Base-by-base conservation (phyloP, 2,797 vertebrate species). In the Sparus aurata region DNA sequence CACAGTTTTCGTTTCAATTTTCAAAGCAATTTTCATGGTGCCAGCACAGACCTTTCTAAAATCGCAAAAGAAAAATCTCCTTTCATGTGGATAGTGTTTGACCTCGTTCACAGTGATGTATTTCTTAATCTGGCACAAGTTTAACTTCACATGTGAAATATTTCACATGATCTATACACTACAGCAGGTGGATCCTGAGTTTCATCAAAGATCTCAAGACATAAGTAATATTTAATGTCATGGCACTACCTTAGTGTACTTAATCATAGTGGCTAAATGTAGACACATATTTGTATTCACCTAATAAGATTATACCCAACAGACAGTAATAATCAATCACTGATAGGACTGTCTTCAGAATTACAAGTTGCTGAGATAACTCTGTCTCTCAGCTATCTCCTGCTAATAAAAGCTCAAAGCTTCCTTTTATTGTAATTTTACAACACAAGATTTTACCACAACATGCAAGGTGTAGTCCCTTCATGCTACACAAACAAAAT, bases 1-100 rank as follows among this genome's bases (percentile, higher is more conserved):
- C 27, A 34, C 41, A 54, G 66, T 61, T 55, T 73, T 58, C 45
- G 27, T 73, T 59, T 16, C 64, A 59, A 60, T 69, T 58, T 60
- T 79, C 27, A 3, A 60, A 69, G 45, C 52, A 66, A 38, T 71
- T 79, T 70, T 75, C 55, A 12, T 12, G 18, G 30, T 38, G 43
- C 16, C 20, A 62, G 2, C n/a, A 45, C 7, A 59, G 46, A 49
- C 12, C 10, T 47, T 6, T 52, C 27, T 50, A 49, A 53, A 63
- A 62, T 45, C 25, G 25, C 2, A 20, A 1, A 30, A 12, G 16
- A 41, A 57, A 34, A 18, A 49, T 38, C 16, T 34, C 58, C 8
- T 45, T 50, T 55, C 0, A 1, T 13, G 2, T 3, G 18, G 16
- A 4, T 10, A 30, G 17, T 17, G 22, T 67, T 50, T 30, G 12